Conservation (phyloP, 2,797 vertebrate genomes). For the Ptychobarbus kaznakovi region DNA sequence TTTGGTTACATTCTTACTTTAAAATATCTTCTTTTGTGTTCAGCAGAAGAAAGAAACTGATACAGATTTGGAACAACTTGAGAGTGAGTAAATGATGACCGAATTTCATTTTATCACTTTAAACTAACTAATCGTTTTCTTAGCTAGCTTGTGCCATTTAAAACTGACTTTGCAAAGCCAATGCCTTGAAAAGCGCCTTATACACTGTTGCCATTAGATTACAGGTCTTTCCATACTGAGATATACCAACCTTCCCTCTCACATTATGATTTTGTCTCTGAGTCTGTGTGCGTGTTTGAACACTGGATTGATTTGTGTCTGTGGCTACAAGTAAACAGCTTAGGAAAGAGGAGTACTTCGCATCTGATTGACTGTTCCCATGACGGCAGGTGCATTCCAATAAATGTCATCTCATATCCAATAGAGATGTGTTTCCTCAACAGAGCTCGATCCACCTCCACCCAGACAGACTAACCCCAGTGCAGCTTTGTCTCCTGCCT, state of each 20-base stretch:
- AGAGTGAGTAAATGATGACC: neutral
- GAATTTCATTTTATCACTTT: neutral
- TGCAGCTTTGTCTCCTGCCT: constrained; percentile 36
- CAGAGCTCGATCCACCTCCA: constrained; percentile 31
- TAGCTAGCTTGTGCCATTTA: neutral
- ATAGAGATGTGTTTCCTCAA: constrained; percentile 42
- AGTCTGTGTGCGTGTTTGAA: constrained; percentile 10
- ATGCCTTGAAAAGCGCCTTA: neutral
- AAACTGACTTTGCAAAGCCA: neutral
- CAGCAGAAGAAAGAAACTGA: neutral
- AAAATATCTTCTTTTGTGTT: neutral
- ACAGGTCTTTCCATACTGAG: neutral
- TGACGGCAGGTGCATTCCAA: constrained; percentile 52
- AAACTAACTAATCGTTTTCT: neutral
- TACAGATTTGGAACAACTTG: neutral
- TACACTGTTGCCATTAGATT: neutral
- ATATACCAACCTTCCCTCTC: neutral
- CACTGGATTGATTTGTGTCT: constrained; percentile 48
- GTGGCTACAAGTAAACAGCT: constrained; percentile 55
- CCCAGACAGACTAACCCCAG: constrained; percentile 17
- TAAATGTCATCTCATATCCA: constrained; percentile 65
- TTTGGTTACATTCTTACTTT: neutral
- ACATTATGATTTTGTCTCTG: constrained; percentile 4
- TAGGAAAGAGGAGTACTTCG: constrained; percentile 48
- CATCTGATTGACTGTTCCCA: constrained; percentile 59